Evolutionary conservation across 35 echinoderm and acorn worm species (phyloP).

Genomic region (Amphiura filiformis): DNA sequence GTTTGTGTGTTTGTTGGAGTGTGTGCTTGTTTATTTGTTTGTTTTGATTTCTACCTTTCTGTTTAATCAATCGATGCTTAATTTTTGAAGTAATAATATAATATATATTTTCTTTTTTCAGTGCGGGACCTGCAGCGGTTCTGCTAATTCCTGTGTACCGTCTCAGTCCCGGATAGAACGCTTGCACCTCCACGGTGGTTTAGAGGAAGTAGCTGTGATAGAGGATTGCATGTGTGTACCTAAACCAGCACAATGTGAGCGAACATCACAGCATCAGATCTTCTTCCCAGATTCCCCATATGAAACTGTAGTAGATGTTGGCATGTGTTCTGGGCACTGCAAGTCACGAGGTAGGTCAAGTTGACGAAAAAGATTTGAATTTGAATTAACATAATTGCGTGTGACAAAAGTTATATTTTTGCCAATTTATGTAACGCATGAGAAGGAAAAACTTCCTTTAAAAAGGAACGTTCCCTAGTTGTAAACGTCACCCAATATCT

Average conservation of each 20-base stretch:
- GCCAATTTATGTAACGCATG: too few relatives aligned
- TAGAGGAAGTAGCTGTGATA: not conserved
- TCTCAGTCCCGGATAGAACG: not conserved
- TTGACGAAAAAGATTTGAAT: too few relatives aligned
- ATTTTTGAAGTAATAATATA: not conserved
- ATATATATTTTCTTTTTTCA: not conserved
- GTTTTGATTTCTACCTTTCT: too few relatives aligned
- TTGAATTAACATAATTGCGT: too few relatives aligned
- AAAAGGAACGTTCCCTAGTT: too few relatives aligned
- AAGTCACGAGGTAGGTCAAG: not conserved
- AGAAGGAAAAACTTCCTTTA: too few relatives aligned
- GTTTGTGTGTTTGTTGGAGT: too few relatives aligned
- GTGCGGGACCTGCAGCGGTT: not conserved
- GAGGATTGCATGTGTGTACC: constrained; percentile 14
- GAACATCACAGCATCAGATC: constrained; percentile 4
- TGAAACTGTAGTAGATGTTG: constrained; percentile 44
- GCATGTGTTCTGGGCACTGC: constrained; percentile 19
- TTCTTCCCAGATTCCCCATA: constrained; percentile 36
- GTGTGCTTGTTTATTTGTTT: too few relatives aligned
- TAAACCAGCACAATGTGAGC: constrained; percentile 16
- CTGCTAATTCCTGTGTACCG: not conserved
- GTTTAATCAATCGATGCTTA: too few relatives aligned
- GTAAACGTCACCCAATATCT: too few relatives aligned
- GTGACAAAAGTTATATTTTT: too few relatives aligned
- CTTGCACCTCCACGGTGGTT: not conserved